A percentile compares a stretch with the other conserved stretches of the same genome.
These are phyloP conservation scores for Glossosoma conforme DNA, from an alignment of 1,140 invertebrate genomes.

Conservation along the genomic window DNA sequence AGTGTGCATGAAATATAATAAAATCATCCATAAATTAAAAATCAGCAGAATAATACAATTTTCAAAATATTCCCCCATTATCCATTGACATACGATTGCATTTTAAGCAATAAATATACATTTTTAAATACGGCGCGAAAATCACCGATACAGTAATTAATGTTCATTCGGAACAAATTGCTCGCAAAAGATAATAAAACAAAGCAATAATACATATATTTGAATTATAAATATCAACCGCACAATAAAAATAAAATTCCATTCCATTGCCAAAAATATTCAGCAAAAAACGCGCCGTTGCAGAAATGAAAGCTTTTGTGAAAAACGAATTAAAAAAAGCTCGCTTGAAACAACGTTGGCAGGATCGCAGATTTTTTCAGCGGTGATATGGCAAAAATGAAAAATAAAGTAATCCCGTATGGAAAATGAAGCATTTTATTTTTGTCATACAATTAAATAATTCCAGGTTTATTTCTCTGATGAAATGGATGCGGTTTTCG, in stretches of 20 bases:
- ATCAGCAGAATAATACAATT: no score
- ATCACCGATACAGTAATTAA: no score
- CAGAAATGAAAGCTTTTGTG: no score
- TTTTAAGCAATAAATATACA: no score
- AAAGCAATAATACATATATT: slow-evolving; percentile 1
- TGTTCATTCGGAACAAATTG: no score
- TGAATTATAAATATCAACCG: not conserved
- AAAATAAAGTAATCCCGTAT: no score
- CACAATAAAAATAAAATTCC: not conserved
- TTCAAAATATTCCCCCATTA: no score
- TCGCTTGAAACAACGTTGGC: slow-evolving; percentile 1
- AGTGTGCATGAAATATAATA: no score
- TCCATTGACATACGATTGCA: no score
- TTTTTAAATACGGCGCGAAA: no score
- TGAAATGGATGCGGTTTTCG: slow-evolving; percentile 15
- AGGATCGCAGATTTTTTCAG: not conserved
- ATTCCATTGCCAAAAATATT: not conserved
- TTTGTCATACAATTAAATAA: slow-evolving; percentile 6
- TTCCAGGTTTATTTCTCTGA: slow-evolving; percentile 4
- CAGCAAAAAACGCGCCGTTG: not conserved
- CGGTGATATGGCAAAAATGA: slow-evolving; percentile 1
- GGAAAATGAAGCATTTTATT: no score
- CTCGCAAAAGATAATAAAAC: not conserved
- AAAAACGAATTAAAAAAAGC: not conserved
- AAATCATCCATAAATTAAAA: no score